Percentiles rank a stretch among this genome's conserved stretches.
Evolutionary conservation across 1,140 invertebrate species (phyloP).

Genomic region (Orchestia grillus): DNA sequence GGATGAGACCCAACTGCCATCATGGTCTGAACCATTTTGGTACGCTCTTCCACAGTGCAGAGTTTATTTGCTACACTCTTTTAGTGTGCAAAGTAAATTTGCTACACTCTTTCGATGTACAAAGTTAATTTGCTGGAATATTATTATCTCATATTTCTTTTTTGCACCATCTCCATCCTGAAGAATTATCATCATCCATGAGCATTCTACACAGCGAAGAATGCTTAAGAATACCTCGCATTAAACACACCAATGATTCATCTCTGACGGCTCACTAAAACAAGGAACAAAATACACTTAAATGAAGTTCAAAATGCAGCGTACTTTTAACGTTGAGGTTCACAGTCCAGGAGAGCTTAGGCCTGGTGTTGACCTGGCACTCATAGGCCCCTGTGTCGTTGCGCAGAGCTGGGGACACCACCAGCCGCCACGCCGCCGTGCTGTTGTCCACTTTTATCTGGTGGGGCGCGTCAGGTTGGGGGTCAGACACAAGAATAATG

Average conservation of each 20-base stretch:
- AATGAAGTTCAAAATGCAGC: background rate
- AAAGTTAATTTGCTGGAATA: no score
- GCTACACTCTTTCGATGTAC: no score
- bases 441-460: slow-evolving; percentile 53
- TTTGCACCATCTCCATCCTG: background rate
- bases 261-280: background rate
- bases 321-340: slow-evolving; percentile 50
- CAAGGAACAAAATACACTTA: background rate
- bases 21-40: no score
- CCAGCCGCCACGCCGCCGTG: slow-evolving; percentile 32
- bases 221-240: background rate
- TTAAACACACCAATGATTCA: background rate
- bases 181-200: background rate
- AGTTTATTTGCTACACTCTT: no score
- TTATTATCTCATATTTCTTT: no score
- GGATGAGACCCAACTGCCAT: no score
- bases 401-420: slow-evolving; percentile 39
- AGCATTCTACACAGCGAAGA: background rate
- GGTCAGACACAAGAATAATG: background rate
- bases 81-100: no score
- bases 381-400: slow-evolving; percentile 57
- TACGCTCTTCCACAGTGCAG: no score
- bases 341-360: slow-evolving; percentile 57
- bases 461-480: no score
- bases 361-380: slow-evolving; percentile 59